Conservation (phyloP, 2,113 vertebrate species). For the Dipodomys spectabilis region DNA sequence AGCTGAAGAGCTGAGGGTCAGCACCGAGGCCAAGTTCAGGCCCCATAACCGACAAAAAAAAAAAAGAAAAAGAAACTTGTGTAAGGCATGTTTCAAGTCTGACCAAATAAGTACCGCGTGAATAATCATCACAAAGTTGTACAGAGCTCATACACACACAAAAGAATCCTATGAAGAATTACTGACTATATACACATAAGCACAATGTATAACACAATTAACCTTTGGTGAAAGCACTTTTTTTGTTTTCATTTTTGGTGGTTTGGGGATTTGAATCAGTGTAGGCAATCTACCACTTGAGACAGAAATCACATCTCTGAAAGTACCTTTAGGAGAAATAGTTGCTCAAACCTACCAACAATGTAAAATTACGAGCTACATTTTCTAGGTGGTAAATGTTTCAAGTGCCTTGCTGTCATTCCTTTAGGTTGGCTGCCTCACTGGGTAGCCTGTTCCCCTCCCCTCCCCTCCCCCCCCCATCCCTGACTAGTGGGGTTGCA, state of each 20-base stretch:
- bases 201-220: not conserved
- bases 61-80: not conserved
- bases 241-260: too few species aligned
- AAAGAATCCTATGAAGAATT: not conserved
- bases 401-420: not conserved
- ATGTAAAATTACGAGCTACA: not conserved
- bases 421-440: not conserved
- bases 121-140: not conserved
- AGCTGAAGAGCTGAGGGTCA: too few species aligned
- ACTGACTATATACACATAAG: not conserved
- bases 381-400: conserved; percentile 26
- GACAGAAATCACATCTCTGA: too few species aligned
- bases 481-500: not conserved
- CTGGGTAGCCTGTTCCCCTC: not conserved
- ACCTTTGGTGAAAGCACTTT: not conserved
- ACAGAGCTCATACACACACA: not conserved
- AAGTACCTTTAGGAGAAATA: conserved; percentile 28
- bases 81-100: not conserved
- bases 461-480: too few species aligned
- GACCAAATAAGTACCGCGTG: not conserved
- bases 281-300: too few species aligned
- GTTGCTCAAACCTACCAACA: not conserved
- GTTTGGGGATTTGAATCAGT: too few species aligned
- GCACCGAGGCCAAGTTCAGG: too few species aligned
- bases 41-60: too few species aligned